Evolutionary conservation across 2,888 invertebrate species (phyloP), one percentile per base, ranked within the genome.

Genomic region (Drosophila tanythrix): DNA sequence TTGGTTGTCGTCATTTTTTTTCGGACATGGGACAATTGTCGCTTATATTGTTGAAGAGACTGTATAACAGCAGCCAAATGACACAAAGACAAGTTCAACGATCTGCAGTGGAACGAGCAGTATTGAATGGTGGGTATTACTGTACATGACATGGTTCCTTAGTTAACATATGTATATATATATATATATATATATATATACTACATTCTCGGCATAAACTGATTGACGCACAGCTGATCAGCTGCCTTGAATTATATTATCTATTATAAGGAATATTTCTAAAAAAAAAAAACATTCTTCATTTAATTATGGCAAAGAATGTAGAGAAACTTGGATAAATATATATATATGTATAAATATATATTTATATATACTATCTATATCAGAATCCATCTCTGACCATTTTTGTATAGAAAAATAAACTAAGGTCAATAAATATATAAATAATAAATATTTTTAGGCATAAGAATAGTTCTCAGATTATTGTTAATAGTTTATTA

Each of bases 21-120:
- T 79, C 52, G 38, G 79, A 73, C 76, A 64, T 65, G 87, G 56
- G 79, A 86, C 88, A 85, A 75, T 85, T 74, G 82, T 50, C 70
- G 57, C 68, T 35, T 61, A 74, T 74, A 64, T 70, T 74, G 52
- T 36, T 43, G 43, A 36, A 56, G 56, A 48, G 48, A 62, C 70
- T 56, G 36, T 46, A 57, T 31, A 43, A 51, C 58, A 58, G 46
- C 72, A 31, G 53, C 43, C 48, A 62, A 66, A 59, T 55, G 67
- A 60, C 69, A 79, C 79, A 81, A 79, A 81, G 77, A 56, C 74
- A 68, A 62, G 79, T 79, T 79, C 79, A 79, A 81, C 33, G 77
- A 74, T 74, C 77, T 58, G 46, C 53, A 33, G 4, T 11, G 52
- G 29, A 40, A 18, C 5, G 25, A 46, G 46, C 1, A 46, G 18